Evolutionary conservation across 37 sponge, comb jelly and placozoan species (phyloP).

Genomic region (Geodia barretti): DNA sequence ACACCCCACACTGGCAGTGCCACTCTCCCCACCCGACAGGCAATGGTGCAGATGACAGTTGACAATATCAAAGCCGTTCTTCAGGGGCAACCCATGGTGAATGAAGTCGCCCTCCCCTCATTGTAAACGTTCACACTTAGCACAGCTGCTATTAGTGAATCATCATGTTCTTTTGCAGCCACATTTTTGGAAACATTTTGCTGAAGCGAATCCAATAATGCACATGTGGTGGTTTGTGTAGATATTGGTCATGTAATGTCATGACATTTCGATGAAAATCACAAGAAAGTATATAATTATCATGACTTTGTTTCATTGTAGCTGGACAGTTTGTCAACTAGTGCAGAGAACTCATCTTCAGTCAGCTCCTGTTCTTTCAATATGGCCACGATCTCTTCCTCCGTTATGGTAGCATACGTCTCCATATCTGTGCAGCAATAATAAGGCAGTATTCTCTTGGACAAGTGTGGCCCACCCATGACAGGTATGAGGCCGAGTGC

Average conservation of each 20-base stretch:
- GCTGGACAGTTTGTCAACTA: not conserved
- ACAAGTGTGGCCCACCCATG: constrained; percentile 46
- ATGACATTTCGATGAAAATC: not conserved
- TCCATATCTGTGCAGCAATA: constrained; percentile 13
- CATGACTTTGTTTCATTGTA: not conserved
- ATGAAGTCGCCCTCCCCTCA: constrained; percentile 34
- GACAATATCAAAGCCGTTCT: constrained; percentile 76
- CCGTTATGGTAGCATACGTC: constrained; percentile 35
- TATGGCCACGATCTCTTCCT: constrained; percentile 41
- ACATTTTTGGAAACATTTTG: not conserved
- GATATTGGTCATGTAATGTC: too few species aligned
- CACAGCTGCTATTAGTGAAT: not conserved
- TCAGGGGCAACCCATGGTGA: constrained; percentile 48
- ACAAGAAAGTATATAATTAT: not conserved
- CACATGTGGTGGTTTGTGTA: not conserved
- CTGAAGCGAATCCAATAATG: not conserved
- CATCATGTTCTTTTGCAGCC: not conserved
- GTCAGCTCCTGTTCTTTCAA: constrained; percentile 20
- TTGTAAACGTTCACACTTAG: not conserved
- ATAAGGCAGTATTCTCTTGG: too few species aligned
- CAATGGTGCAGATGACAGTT: constrained; percentile 71
- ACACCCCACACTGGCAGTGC: constrained; percentile 92
- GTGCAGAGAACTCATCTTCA: constrained; percentile 33
- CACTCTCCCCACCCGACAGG: constrained; percentile 65
- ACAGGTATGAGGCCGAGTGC: constrained; percentile 61